phyloP scores from a whole-genome alignment of 2,113 vertebrate genomes.

The Cinclus cinclus region DNA sequence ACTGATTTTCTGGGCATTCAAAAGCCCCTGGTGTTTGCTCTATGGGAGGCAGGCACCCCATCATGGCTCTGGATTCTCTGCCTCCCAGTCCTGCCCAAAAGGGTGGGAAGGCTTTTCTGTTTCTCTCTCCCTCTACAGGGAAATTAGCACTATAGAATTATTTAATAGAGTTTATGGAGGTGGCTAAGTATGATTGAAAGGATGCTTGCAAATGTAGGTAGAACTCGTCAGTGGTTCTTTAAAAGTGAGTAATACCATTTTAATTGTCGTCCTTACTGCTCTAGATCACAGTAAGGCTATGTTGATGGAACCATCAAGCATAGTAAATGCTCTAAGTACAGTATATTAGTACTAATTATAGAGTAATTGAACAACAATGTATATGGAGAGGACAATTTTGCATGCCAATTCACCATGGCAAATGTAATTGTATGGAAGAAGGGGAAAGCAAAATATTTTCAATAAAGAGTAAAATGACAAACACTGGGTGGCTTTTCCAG shows the following conservation, averaged over 20 bases:
- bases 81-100: not conserved
- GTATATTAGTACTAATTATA: constrained; percentile 50
- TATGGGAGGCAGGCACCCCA: not conserved
- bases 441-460: constrained; percentile 14
- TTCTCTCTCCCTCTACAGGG: not conserved
- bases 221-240: constrained; percentile 22
- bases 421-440: constrained; percentile 11
- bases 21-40: accelerated
- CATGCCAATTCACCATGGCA: constrained; percentile 9
- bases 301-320: constrained; percentile 41
- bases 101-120: not conserved
- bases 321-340: constrained; percentile 33
- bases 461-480: not conserved
- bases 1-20: accelerated
- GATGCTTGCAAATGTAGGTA: not conserved
- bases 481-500: not conserved
- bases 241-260: constrained; percentile 29
- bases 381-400: constrained; percentile 19
- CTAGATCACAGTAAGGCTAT: constrained; percentile 42
- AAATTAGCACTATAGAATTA: not conserved
- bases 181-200: not conserved
- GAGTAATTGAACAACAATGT: constrained; percentile 35
- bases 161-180: not conserved
- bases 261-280: constrained; percentile 20
- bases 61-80: not conserved